These are phyloP conservation scores for Tychaedon coryphoeus DNA, from an alignment of 2,113 vertebrate genomes.

Conservation along the genomic window DNA sequence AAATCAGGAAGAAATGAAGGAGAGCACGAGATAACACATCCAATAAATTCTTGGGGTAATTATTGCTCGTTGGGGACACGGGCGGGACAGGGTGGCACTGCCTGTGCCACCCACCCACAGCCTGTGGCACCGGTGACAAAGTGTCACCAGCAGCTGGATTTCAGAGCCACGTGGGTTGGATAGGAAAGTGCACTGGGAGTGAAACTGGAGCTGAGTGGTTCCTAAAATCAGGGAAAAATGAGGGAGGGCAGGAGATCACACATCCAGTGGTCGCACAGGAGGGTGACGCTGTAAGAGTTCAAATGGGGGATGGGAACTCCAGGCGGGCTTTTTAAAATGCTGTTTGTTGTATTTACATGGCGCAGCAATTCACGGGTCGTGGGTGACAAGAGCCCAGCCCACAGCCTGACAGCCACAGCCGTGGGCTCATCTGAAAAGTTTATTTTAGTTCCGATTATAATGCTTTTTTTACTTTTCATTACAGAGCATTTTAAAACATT, in stretches of 20 bases:
- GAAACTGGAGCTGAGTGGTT: neutral
- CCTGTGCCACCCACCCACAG: neutral
- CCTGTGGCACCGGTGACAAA: neutral
- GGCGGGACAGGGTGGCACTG: neutral
- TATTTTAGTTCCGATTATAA: too few relatives aligned
- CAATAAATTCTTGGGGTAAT: neutral
- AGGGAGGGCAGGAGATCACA: accelerated
- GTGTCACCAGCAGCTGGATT: neutral
- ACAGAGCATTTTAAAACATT: too few relatives aligned
- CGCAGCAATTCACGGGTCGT: too few relatives aligned
- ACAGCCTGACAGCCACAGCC: too few relatives aligned
- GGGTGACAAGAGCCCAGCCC: too few relatives aligned
- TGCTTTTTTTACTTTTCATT: too few relatives aligned
- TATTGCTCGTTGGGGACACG: accelerated
- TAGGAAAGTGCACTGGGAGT: too few relatives aligned
- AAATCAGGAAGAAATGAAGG: neutral
- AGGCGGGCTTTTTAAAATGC: too few relatives aligned
- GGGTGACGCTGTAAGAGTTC: too few relatives aligned
- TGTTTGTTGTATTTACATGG: too few relatives aligned
- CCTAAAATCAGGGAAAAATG: neutral
- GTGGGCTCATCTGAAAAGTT: too few relatives aligned
- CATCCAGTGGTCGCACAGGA: neutral
- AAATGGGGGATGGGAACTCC: too few relatives aligned
- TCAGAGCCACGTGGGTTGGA: neutral
- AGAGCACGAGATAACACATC: neutral